Base-by-base conservation (phyloP, 1,140 invertebrate species). In the Periplaneta americana region DNA sequence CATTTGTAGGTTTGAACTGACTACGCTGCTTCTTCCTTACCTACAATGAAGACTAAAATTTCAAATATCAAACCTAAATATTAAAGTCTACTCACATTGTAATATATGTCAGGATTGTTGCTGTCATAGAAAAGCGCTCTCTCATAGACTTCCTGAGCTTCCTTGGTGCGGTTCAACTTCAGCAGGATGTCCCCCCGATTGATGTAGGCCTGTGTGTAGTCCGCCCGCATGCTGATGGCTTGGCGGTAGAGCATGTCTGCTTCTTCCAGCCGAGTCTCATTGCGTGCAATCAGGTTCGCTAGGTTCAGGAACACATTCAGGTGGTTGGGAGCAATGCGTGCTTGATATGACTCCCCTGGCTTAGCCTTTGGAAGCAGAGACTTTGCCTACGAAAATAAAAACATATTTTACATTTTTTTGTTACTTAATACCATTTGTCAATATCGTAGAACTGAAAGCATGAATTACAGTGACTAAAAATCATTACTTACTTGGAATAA, bases 161-260 rank as follows among this genome's bases (percentile, higher is more conserved):
- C 97, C 86, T 97, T 95, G 8, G 96, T 98, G 83, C 97, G 93
- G 89, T 98, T 98, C 85, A 99, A 90, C 90, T 98, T 98, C 86
- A 99, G 96, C 74, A 98, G 91, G 87, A 99, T 96, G 89, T 99
- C 98, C 0, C 97, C 98, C 78, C 97, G 92, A 89, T 99, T 99
- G 84, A 99, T 99, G 86, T 99, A 99, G 9, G 98, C 98, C 87
- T 99, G 96, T 0, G 97, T 97, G 88, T 98, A 99, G 90, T 99
- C 98, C 18, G 97, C 94, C 83, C 98, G 91, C 98, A 99, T 99
- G 85, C 96, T 97, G 82, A 99, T 98, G 0, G 98, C 98, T 86
- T 98, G 97, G 75, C 95, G 90, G 86, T 98, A 98, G 11, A 99
- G 88, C 91, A 96, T 91, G 88, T 99, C 97, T 0, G 98, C 98